Evolutionary conservation across 2,888 invertebrate genomes (phyloP).

Genomic region (Choreutis nemorana): DNA sequence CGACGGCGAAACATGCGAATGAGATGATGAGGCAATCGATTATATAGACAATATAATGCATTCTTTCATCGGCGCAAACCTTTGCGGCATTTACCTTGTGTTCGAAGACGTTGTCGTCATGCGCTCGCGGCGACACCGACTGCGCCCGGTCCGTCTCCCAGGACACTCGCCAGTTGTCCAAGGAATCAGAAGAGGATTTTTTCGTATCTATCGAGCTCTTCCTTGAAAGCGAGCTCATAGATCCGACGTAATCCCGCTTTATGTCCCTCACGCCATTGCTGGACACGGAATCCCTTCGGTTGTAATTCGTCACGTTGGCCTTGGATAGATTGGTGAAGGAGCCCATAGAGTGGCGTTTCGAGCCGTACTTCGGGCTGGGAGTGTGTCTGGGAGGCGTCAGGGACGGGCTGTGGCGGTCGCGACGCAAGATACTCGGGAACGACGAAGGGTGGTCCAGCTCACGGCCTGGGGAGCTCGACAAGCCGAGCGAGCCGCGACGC

Average conservation of each 20-base stretch:
- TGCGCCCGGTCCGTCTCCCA: constrained; percentile 74
- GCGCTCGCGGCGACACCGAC: constrained; percentile 65
- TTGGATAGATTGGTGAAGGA: constrained; percentile 47
- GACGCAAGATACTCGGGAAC: constrained; percentile 73
- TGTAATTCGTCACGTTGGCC: constrained; percentile 45
- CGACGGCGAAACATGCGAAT: too few species aligned
- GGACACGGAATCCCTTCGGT: constrained; percentile 45
- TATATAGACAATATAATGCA: too few species aligned
- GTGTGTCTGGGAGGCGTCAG: constrained; percentile 57
- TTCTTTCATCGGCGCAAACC: too few species aligned
- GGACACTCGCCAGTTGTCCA: constrained; percentile 73
- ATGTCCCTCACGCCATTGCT: constrained; percentile 49
- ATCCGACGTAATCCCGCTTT: constrained; percentile 63
- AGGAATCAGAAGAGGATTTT: constrained; percentile 73
- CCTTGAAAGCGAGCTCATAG: constrained; percentile 47
- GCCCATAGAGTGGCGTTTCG: constrained; percentile 53
- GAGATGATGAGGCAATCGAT: too few species aligned
- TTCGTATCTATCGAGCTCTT: constrained; percentile 60
- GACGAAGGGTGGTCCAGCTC: constrained; percentile 75
- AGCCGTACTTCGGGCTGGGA: constrained; percentile 42
- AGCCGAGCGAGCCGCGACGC: constrained; percentile 67
- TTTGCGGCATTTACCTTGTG: too few species aligned
- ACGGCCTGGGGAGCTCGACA: constrained; percentile 64
- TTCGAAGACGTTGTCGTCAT: constrained; percentile 70
- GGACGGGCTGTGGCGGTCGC: constrained; percentile 62